Conservation (phyloP, 2,888 invertebrate species). For the Meiosimyza decipiens region DNA sequence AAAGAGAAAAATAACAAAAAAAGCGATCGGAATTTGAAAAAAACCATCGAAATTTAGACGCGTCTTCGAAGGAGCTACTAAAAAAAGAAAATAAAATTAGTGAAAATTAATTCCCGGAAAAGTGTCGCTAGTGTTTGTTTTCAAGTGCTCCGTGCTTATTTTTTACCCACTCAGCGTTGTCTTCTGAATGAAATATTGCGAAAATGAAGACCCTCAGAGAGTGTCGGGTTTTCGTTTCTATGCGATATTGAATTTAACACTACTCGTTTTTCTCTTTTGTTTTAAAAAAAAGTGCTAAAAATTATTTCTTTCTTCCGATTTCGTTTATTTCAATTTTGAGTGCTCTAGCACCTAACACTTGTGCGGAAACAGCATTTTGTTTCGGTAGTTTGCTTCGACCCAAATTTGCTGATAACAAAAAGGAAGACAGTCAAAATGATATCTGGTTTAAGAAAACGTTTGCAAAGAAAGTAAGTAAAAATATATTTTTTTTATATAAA, state of each 20-base stretch:
- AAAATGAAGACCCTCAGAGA: background rate
- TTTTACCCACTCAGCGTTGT: background rate
- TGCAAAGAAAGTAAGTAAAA: constrained; percentile 61
- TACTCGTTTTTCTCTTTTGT: background rate
- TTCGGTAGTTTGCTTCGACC: constrained; percentile 22
- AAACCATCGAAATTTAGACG: too few relatives aligned
- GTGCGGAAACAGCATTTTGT: constrained; percentile 17
- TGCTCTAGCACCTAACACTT: background rate
- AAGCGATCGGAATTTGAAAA: background rate
- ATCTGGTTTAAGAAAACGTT: constrained; percentile 61
- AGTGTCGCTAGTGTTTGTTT: constrained; percentile 3
- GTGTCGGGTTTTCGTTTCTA: too few relatives aligned
- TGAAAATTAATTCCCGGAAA: constrained; percentile 2
- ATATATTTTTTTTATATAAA: too few relatives aligned
- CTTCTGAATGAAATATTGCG: background rate
- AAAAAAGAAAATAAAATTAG: background rate
- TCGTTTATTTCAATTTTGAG: constrained; percentile 27
- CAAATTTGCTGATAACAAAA: background rate
- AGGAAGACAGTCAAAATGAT: constrained; percentile 52
- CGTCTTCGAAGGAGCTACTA: background rate
- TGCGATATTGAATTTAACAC: too few relatives aligned
- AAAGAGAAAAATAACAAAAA: background rate
- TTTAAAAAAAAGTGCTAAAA: background rate
- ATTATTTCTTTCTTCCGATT: background rate
- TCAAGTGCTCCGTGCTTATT: background rate